Percentiles rank a stretch among this genome's conserved stretches.
These are phyloP conservation scores for Clusia tigrina DNA, from an alignment of 2,888 invertebrate species.

Conservation along the genomic window DNA sequence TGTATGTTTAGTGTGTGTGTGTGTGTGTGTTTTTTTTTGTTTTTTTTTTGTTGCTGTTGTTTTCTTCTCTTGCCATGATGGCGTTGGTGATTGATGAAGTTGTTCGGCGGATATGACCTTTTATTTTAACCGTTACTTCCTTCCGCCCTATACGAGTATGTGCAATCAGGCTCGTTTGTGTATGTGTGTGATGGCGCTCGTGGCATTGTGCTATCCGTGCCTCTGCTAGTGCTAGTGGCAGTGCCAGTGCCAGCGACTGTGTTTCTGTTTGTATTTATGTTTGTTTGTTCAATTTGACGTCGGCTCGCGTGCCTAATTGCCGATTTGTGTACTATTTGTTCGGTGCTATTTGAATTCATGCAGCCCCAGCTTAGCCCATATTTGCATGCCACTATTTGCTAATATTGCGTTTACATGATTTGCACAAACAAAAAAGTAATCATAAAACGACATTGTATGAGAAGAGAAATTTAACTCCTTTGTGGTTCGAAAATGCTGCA, in stretches of 20 bases:
- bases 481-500: too few relatives aligned
- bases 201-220: neutral
- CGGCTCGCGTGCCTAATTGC: neutral
- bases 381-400: too few relatives aligned
- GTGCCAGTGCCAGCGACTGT: neutral
- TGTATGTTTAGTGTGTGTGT: too few relatives aligned
- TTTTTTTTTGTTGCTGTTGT: neutral
- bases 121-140: conserved; percentile 54
- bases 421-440: too few relatives aligned
- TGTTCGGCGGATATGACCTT: conserved; percentile 49
- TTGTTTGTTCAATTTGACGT: too few relatives aligned
- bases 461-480: too few relatives aligned
- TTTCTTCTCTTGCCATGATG: neutral
- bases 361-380: too few relatives aligned
- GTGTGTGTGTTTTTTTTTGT: neutral
- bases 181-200: neutral
- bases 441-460: too few relatives aligned
- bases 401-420: too few relatives aligned
- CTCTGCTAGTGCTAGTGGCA: neutral
- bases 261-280: neutral
- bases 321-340: neutral
- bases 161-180: conserved; percentile 28
- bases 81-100: conserved; percentile 25
- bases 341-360: too few relatives aligned
- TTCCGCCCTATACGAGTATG: conserved; percentile 37